These are phyloP conservation scores for Ditylenchus weischeri DNA, from an alignment of 2,888 invertebrate genomes.

Conservation along the genomic window DNA sequence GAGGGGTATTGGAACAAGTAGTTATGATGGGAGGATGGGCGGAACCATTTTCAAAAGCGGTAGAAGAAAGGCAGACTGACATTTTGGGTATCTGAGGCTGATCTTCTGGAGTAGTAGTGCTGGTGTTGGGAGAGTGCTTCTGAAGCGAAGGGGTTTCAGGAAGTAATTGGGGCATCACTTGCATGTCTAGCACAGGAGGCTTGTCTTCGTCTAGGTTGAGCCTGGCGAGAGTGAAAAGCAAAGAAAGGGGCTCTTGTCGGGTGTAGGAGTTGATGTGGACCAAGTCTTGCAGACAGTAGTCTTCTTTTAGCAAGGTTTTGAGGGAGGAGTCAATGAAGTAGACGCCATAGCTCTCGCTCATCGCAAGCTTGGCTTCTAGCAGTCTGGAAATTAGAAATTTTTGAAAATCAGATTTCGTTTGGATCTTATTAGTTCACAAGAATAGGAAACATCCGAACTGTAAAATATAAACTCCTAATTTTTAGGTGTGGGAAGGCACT, in stretches of 20 bases:
- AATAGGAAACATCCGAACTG: too few species aligned
- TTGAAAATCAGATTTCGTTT: too few species aligned
- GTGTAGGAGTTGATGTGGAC: constrained; percentile 28
- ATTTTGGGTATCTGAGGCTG: constrained; percentile 7
- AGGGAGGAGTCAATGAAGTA: constrained; percentile 25
- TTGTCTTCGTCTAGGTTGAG: constrained; percentile 22
- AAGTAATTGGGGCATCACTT: constrained; percentile 25
- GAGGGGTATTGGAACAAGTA: not conserved
- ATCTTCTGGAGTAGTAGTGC: not conserved
- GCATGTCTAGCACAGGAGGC: constrained; percentile 30
- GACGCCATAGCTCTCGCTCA: constrained; percentile 22
- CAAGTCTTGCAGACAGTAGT: constrained; percentile 27
- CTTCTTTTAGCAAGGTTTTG: constrained; percentile 22
- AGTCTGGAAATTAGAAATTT: not conserved
- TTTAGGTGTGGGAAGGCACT: too few species aligned
- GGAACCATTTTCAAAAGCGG: constrained; percentile 1
- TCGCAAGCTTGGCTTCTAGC: constrained; percentile 26
- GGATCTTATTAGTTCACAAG: too few species aligned
- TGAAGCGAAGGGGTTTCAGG: constrained; percentile 14
- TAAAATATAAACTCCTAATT: too few species aligned
- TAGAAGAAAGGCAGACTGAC: not conserved
- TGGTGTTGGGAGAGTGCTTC: constrained; percentile 3
- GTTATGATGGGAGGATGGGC: constrained; percentile 10
- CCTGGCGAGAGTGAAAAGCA: constrained; percentile 25
- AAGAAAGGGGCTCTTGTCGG: constrained; percentile 25